A percentile compares a stretch with the other conserved stretches of the same genome.
phyloP scores from a whole-genome alignment of 2,113 vertebrate genomes.

The Melanotaenia duboulayi region DNA sequence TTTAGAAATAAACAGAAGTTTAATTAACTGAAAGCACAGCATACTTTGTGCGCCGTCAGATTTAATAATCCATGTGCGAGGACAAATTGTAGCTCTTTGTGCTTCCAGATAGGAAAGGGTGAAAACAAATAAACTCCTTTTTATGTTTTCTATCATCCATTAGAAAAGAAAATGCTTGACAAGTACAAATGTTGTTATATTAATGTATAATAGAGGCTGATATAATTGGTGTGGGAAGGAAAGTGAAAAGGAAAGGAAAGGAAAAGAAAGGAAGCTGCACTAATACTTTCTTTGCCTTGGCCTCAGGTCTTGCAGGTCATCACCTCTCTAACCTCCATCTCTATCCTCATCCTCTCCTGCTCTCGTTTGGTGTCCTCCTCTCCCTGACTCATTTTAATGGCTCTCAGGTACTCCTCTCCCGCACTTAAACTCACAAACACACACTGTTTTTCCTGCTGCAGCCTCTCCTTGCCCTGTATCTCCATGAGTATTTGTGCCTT shows the following conservation, averaged over 20 bases:
- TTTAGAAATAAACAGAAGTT: slow-evolving; percentile 3
- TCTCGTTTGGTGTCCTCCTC: slow-evolving; percentile 54
- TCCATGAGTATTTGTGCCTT: slow-evolving; percentile 36
- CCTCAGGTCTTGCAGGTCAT: slow-evolving; percentile 13
- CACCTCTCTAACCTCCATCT: slow-evolving; percentile 23
- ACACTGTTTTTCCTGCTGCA: slow-evolving; percentile 34
- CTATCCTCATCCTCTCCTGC: slow-evolving; percentile 44
- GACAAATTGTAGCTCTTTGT: not conserved
- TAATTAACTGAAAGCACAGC: slow-evolving; percentile 19
- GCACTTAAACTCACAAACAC: slow-evolving; percentile 4
- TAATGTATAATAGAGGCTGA: not conserved
- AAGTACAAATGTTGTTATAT: too few species aligned
- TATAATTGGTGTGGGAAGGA: not conserved
- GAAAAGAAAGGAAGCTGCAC: not conserved
- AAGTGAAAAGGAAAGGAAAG: not conserved
- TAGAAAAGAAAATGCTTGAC: too few species aligned
- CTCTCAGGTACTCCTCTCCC: slow-evolving; percentile 37
- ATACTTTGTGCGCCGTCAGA: not conserved
- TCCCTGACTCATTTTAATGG: slow-evolving; percentile 23
- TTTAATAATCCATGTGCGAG: not conserved
- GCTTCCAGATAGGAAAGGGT: not conserved
- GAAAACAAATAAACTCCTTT: not conserved
- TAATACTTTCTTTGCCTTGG: too few species aligned
- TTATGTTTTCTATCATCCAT: not conserved
- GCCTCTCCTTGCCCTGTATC: slow-evolving; percentile 60